Evolutionary conservation across 2,888 invertebrate genomes (phyloP).

Genomic region (Kuschelorhynchus macadamiae): DNA sequence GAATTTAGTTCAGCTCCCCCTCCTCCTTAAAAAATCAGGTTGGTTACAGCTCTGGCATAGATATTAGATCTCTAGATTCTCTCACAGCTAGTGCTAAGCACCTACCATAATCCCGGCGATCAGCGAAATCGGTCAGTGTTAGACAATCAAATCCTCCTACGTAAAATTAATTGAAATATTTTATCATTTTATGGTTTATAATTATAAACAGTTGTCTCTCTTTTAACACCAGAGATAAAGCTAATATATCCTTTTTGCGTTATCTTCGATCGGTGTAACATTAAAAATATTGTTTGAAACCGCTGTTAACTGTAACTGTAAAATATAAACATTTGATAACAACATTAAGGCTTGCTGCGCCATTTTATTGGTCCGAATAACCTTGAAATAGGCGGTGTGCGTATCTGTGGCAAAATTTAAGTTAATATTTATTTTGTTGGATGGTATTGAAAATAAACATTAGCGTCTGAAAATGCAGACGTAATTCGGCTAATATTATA

Average conservation of each 20-base stretch:
- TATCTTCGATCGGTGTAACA: slow-evolving; percentile 10
- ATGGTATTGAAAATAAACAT: slow-evolving; percentile 24
- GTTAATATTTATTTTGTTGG: slow-evolving; percentile 4
- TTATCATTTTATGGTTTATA: background rate
- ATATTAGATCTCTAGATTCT: too few relatives aligned
- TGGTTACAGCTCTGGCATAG: too few relatives aligned
- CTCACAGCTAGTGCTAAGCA: too few relatives aligned
- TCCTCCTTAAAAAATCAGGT: too few relatives aligned
- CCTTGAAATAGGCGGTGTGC: slow-evolving; percentile 31
- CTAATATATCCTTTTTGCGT: background rate
- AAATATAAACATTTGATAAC: slow-evolving; percentile 44
- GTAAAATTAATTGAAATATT: too few relatives aligned
- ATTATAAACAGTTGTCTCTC: background rate
- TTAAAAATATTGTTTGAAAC: slow-evolving; percentile 19
- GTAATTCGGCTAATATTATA: too few relatives aligned
- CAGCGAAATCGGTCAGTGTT: too few relatives aligned
- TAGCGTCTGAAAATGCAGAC: slow-evolving; percentile 22
- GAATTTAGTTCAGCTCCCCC: too few relatives aligned
- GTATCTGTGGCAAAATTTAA: slow-evolving; percentile 13
- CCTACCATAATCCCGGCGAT: too few relatives aligned
- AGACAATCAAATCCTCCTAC: too few relatives aligned
- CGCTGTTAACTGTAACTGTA: slow-evolving; percentile 30
- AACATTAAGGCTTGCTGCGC: slow-evolving; percentile 31
- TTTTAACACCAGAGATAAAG: slow-evolving; percentile 2
- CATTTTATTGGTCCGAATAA: slow-evolving; percentile 30